Percentiles rank a stretch among this genome's conserved stretches.
Evolutionary conservation across 1,140 invertebrate genomes (phyloP).

Genomic region (Eufriesea mexicana): DNA sequence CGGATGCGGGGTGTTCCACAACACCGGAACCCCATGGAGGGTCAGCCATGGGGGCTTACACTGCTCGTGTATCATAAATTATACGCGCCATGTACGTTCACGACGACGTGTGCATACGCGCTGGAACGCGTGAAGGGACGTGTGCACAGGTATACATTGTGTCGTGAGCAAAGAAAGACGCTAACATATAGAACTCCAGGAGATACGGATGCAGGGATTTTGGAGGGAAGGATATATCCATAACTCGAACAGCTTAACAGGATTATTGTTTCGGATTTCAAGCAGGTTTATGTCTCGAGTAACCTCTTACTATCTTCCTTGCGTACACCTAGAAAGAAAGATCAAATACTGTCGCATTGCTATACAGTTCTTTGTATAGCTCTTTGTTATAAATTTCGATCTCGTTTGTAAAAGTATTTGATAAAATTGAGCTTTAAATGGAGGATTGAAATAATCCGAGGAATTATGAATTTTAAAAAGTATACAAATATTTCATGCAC

Average conservation of each 20-base stretch:
- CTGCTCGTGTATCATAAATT: conserved; percentile 50
- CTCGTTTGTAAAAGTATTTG: too few relatives aligned
- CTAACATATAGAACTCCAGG: background rate
- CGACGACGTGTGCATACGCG: background rate
- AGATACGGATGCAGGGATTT: background rate
- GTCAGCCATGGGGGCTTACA: conserved; percentile 59
- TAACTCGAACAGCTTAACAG: background rate
- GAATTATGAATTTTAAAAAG: too few relatives aligned
- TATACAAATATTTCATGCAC: too few relatives aligned
- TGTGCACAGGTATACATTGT: background rate
- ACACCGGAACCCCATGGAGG: conserved; percentile 40
- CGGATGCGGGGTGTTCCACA: conserved; percentile 11
- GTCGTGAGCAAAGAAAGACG: background rate
- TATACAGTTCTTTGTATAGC: too few relatives aligned
- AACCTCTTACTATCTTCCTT: too few relatives aligned
- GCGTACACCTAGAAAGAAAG: too few relatives aligned
- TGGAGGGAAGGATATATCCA: background rate
- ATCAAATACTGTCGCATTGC: too few relatives aligned
- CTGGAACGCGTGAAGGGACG: conserved; percentile 3
- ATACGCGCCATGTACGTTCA: conserved; percentile 5
- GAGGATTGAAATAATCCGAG: too few relatives aligned
- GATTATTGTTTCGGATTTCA: background rate
- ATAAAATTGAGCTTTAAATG: too few relatives aligned
- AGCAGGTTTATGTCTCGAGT: too few relatives aligned
- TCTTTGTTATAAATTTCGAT: too few relatives aligned